These are phyloP conservation scores for Silvanus unidentatus DNA, from an alignment of 2,888 invertebrate species.

Conservation along the genomic window DNA sequence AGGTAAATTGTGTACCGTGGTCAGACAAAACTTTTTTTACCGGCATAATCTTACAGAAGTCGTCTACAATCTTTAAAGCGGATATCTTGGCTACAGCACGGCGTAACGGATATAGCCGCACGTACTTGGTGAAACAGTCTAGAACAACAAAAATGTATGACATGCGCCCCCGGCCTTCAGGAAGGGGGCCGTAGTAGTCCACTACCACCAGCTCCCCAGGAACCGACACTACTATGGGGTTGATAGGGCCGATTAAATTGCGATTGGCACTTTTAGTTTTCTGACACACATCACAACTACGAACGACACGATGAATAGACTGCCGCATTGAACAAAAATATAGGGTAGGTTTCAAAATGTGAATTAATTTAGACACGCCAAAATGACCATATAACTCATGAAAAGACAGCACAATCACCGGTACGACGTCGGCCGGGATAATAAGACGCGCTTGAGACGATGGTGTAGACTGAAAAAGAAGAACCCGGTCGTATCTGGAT, in stretches of 20 bases:
- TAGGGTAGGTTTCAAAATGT: constrained; percentile 1
- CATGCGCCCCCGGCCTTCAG: constrained; percentile 11
- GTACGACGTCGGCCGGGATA: too few species aligned
- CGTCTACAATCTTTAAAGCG: constrained; percentile 8
- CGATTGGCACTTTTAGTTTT: constrained; percentile 10
- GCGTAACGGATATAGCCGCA: constrained; percentile 18
- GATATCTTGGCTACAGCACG: constrained; percentile 13
- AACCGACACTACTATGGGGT: constrained; percentile 7
- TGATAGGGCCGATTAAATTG: neutral
- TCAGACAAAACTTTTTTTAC: constrained; percentile 11
- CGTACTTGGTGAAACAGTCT: constrained; percentile 22
- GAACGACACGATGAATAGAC: constrained; percentile 4
- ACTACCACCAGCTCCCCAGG: constrained; percentile 16
- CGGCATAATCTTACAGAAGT: constrained; percentile 10
- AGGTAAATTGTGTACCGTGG: constrained; percentile 24
- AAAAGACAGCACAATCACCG: neutral
- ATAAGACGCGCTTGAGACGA: too few species aligned
- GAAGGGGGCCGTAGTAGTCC: constrained; percentile 22
- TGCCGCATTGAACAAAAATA: constrained; percentile 8
- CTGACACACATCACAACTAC: constrained; percentile 19
- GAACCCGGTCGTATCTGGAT: too few species aligned
- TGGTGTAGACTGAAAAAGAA: too few species aligned
- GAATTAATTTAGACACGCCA: constrained; percentile 9
- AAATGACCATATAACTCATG: constrained; percentile 15
- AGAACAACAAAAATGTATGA: constrained; percentile 23